Conservation (phyloP, 2,888 invertebrate genomes). For the Paralinhomoeus sp. region DNA sequence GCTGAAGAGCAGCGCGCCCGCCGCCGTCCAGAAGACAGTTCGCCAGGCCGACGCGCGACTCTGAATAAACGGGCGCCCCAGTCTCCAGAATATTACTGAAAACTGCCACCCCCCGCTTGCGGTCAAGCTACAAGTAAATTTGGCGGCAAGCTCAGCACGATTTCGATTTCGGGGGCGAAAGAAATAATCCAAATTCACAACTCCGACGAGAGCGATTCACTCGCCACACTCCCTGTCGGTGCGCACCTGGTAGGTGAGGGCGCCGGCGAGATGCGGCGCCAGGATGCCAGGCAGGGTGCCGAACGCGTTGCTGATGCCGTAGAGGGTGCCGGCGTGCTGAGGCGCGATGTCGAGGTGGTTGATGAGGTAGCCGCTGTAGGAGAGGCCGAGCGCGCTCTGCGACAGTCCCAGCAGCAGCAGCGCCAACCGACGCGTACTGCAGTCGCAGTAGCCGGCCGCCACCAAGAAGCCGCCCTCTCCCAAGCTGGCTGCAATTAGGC, state of each 20-base stretch:
- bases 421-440: neutral
- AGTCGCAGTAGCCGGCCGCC: neutral
- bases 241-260: slow-evolving; percentile 14
- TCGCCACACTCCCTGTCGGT: no score
- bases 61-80: neutral
- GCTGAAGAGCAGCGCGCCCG: neutral
- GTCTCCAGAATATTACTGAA: no score
- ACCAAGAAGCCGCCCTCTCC: slow-evolving; percentile 1
- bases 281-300: slow-evolving; percentile 27
- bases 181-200: no score
- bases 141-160: no score
- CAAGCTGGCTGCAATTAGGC: neutral
- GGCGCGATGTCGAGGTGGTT: slow-evolving; percentile 29
- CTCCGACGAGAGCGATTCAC: no score
- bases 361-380: slow-evolving; percentile 25
- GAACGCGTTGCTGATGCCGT: slow-evolving; percentile 27
- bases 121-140: no score
- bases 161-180: no score
- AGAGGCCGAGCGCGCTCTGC: slow-evolving; percentile 3
- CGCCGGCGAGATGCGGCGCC: slow-evolving; percentile 23
- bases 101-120: no score
- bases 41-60: neutral
- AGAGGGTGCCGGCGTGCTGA: slow-evolving; percentile 25
- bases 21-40: slow-evolving; percentile 1
- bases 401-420: neutral